Evolutionary conservation across 2,797 vertebrate genomes (phyloP), one percentile per base, ranked within the genome.

Genomic region (Otolemur crassicaudatus): DNA sequence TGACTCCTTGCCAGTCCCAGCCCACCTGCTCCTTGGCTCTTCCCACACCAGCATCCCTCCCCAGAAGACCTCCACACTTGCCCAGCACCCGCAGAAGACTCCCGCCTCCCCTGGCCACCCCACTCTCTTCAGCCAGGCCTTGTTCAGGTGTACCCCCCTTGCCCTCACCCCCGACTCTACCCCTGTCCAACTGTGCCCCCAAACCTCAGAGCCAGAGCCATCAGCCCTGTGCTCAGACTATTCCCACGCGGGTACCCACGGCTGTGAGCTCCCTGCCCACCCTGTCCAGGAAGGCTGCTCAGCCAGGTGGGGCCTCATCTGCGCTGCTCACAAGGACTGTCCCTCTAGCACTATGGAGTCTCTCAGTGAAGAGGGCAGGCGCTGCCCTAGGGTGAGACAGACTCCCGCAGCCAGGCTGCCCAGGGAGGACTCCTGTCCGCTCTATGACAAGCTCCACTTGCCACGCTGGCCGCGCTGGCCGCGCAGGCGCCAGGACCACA

Each of bases 281-380:
- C 34, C 34, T 11, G 1, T 14, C 61, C 5, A 29, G 37, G 37
- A 12, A 69, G 16, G 23, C 31, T 4, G 14, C 40, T 25, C 72
- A 11, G 65, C 17, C 5, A 13, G 13, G 25, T 5, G 0, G 0
- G 49, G 63, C 40, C n/a, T 1, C 1, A 43, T 25, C 22, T 0
- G 2, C 6, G 3, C 16, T 0, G 2, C 29, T 53, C 69, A 49
- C 12, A 1, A 0, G 43, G 37, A 13, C 13, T 14, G 0, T 7
- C 25, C 20, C 67, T 34, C 60, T 1, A 0, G 0, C 29, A 5
- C 11, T 8, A 0, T 8, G 0, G 27, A 9, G 7, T 17, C 43
- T 82, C 31, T 5, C 14, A 0, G 65, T 2, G 8, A 31, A 12
- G 31, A 10, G 25, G 14, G 14, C 5, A 16, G 19, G 0, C 5